Conservation (phyloP, 2,797 vertebrate genomes). For the Hippoglossus hippoglossus region DNA sequence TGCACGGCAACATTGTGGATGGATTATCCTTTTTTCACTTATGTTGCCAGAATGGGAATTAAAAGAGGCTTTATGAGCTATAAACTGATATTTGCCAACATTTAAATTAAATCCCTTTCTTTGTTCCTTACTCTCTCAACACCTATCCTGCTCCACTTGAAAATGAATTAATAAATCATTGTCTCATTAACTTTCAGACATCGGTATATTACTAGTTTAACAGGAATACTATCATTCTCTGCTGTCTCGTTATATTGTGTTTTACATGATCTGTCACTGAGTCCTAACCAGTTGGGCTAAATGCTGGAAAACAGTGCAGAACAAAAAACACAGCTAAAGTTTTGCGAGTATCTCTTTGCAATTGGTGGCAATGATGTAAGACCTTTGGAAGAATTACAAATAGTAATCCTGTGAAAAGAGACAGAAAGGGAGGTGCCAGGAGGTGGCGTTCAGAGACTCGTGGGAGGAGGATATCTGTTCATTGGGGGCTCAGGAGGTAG, state of each 20-base stretch:
- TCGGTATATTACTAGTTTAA: background rate
- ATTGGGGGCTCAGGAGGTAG: no score
- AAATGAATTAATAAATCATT: background rate
- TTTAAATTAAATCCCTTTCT: background rate
- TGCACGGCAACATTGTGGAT: background rate
- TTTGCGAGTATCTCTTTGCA: background rate
- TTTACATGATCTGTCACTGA: background rate
- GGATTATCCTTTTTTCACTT: background rate
- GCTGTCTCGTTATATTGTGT: background rate
- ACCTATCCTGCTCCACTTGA: background rate
- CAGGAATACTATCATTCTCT: background rate
- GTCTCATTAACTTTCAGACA: background rate
- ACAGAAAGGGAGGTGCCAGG: background rate
- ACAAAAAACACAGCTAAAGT: background rate
- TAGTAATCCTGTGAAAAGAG: background rate
- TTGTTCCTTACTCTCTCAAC: background rate
- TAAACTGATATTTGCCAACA: background rate
- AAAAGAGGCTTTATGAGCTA: background rate
- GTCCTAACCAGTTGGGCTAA: background rate
- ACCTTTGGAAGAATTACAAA: background rate
- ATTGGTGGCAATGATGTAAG: background rate
- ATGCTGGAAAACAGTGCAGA: background rate
- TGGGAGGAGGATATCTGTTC: no score
- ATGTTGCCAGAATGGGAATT: background rate
- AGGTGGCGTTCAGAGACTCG: no score